Percentiles rank a stretch among this genome's conserved stretches.
Conservation (phyloP, 2,888 invertebrate genomes). For the Drosophila koepferae region DNA sequence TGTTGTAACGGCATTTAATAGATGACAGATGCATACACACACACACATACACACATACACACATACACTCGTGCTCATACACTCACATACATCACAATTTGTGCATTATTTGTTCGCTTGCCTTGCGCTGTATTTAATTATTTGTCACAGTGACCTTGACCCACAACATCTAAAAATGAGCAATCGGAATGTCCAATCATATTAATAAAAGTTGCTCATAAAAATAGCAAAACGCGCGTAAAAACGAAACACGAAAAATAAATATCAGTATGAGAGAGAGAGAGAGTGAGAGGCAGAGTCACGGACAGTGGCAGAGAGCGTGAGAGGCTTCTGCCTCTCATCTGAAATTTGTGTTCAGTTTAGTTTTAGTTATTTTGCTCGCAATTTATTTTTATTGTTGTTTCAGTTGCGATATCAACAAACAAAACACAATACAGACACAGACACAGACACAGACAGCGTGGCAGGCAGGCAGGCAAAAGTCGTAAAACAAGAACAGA, state of each 20-base stretch:
- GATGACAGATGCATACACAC: conserved; percentile 10
- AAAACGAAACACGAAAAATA: conserved; percentile 9
- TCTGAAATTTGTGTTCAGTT: conserved; percentile 19
- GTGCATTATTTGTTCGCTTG: neutral
- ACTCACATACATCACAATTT: neutral
- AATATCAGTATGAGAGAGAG: neutral
- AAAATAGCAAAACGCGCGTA: conserved; percentile 35
- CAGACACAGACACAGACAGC: conserved; percentile 53
- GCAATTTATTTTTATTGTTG: conserved; percentile 35
- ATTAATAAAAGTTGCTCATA: conserved; percentile 40
- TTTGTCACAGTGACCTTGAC: conserved; percentile 54
- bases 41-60: neutral
- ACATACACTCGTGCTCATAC: neutral
- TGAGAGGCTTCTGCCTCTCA: too few relatives aligned
- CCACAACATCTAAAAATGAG: conserved; percentile 30
- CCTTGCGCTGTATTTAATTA: conserved; percentile 40
- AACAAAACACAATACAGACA: conserved; percentile 20
- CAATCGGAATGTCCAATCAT: conserved; percentile 28
- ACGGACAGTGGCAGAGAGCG: neutral
- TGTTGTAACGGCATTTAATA: conserved; percentile 35
- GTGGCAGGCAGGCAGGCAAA: conserved; percentile 43
- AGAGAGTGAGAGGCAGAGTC: neutral
- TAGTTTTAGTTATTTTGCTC: conserved; percentile 10
- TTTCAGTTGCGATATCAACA: conserved; percentile 41
- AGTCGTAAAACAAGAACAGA: conserved; percentile 40